These are phyloP conservation scores for Sturnus vulgaris DNA, from an alignment of 2,113 vertebrate genomes.

Conservation along the genomic window DNA sequence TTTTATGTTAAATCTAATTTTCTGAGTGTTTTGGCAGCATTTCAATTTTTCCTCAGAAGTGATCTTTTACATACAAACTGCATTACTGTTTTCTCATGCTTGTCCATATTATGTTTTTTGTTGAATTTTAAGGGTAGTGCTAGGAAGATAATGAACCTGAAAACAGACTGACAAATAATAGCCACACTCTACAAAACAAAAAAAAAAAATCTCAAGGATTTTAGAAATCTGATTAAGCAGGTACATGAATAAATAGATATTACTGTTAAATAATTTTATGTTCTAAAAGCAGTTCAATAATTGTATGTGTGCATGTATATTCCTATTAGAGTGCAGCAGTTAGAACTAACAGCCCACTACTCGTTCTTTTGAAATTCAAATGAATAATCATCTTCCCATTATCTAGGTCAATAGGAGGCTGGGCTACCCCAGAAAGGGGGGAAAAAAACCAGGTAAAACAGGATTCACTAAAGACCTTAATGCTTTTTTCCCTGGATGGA, in stretches of 20 bases:
- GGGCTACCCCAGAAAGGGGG: not conserved
- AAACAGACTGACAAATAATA: not conserved
- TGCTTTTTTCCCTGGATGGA: not conserved
- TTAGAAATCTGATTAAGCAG: not conserved
- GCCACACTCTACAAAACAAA: not conserved
- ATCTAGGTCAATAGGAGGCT: slow-evolving; percentile 32
- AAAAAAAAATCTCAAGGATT: not conserved
- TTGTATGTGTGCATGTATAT: not conserved
- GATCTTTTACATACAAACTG: not conserved
- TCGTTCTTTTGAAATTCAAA: slow-evolving; percentile 42
- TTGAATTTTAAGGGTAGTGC: not conserved
- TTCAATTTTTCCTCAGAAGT: not conserved
- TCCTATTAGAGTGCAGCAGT: not conserved
- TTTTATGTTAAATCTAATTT: not conserved
- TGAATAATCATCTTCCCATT: slow-evolving; percentile 36
- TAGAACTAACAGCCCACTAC: not conserved
- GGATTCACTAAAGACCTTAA: not conserved
- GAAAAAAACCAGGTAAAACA: not conserved
- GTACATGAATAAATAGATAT: not conserved
- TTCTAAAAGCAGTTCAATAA: not conserved
- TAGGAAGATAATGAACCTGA: not conserved
- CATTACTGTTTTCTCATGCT: not conserved
- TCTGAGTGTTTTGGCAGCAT: not conserved
- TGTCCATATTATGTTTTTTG: not conserved
- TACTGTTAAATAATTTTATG: not conserved